Base-by-base conservation (phyloP, 35 echinoderm and acorn worm species). In the Amphiura filiformis region DNA sequence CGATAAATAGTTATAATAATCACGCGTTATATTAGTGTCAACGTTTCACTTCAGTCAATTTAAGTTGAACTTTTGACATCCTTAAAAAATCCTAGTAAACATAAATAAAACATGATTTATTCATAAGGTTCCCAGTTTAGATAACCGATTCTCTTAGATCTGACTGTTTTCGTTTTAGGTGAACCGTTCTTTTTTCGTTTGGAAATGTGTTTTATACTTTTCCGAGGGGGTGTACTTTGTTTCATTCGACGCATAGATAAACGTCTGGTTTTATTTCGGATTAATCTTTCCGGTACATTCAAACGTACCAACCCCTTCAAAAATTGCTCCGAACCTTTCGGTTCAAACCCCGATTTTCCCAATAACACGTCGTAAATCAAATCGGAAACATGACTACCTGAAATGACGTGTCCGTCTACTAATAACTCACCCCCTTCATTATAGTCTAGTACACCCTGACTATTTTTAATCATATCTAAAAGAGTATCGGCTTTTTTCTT, bases 211-310 rank as follows among this genome's bases (percentile, higher is more conserved):
- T n/a, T n/a, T n/a, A n/a, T n/a, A n/a, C n/a, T n/a, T n/a, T n/a
- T n/a, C n/a, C n/a, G n/a, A n/a, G n/a, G n/a, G n/a, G n/a, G n/a
- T n/a, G n/a, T n/a, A n/a, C n/a, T n/a, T n/a, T n/a, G n/a, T 82
- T 84, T 90, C 13, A 56, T 76, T 0, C 65, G 80, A 33, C 75
- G 80, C 34, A 90, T 35, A 1, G 57, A 39, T 2, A 33, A 37
- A 3, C 88, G 78, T 42, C 88, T 83, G 7, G 49, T 31, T 18
- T 37, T 47, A 49, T 90, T 90, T 0, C 39, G 39, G 0, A 90
- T 26, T 0, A 90, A 13, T 23, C 80, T 77, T 78, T 90, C 88
- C 2, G 88, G 88, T 32, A 90, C 39, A 37, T 90, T 90, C 37
- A 84, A 76, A 13, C 38, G 30, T 14, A 81, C 81, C 36, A 90